A percentile compares a stretch with the other conserved stretches of the same genome.
Conservation (phyloP, 2,113 vertebrate species). For the Lagenorhynchus albirostris region DNA sequence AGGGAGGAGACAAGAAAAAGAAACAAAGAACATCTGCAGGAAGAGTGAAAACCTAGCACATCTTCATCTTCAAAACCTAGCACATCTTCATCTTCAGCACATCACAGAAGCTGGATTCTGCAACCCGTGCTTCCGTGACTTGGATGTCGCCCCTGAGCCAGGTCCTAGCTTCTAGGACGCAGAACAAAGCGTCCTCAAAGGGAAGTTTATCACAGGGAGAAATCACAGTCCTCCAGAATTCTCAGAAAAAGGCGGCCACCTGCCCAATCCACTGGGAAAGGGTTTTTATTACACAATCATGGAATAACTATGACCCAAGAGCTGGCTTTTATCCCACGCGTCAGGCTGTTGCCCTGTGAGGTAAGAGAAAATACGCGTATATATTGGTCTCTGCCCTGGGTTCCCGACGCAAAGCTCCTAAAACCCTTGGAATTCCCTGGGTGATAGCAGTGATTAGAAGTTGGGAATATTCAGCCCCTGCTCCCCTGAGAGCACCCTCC, state of each 20-base stretch:
- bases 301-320: neutral
- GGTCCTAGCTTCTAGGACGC: neutral
- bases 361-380: neutral
- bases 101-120: neutral
- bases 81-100: neutral
- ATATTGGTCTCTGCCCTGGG: neutral
- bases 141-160: too few species aligned
- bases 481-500: neutral
- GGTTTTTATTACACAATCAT: neutral
- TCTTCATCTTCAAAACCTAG: neutral
- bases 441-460: neutral
- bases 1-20: neutral
- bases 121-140: accelerated
- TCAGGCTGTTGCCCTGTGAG: neutral
- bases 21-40: too few species aligned
- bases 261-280: neutral
- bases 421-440: neutral
- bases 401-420: neutral
- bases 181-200: neutral
- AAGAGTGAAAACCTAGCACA: neutral
- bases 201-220: neutral
- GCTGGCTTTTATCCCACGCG: neutral
- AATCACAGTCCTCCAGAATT: neutral
- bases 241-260: neutral
- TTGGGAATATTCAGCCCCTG: neutral